Base-by-base conservation (phyloP, 2,797 vertebrate species). In the Danio kyathit region DNA sequence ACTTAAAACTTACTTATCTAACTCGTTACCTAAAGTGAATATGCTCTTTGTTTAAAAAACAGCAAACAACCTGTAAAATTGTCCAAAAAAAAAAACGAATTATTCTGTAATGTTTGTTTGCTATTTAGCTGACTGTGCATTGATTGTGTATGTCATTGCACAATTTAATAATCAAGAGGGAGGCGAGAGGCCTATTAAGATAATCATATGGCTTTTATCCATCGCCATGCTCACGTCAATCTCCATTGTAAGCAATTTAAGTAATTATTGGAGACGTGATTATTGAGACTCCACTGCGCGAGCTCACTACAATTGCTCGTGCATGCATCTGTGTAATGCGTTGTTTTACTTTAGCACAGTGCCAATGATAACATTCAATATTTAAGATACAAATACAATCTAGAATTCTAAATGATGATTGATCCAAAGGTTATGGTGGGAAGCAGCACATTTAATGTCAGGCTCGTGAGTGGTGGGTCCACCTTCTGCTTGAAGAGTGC, bases 161-260 rank as follows among this genome's bases (percentile, higher is more conserved):
- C 61, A 19, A 74, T 74, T 73, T 65, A 80, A 57, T 65, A 54
- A 40, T 21, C 16, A 73, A 29, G 19, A 64, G 12, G 40, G 69
- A 80, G 48, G 59, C 70, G 60, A 49, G 51, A 66, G 70, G 60
- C 79, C 70, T 74, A 65, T 80, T 49, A 48, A 41, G 70, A 40
- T 74, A 74, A 80, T 80, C 70, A 74, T 57, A 7, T 59, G 60
- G 60, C 43, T 65, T 64, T 16, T 21, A 19, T 48, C 49, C 48
- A 8, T 43, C 51, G 29, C 57, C 29, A 16, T 44, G 16, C 17
- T 40, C 56, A 43, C 46, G 66, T 51, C 78, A 16, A 54, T 74
- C 59, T 80, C 51, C 73, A 74, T 66, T 57, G 49, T 10, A 49
- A n/a, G 61, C 12, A 17, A 65, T 80, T 72, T 63, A 29, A 65